Percentiles rank a stretch among this genome's conserved stretches.
phyloP scores from a whole-genome alignment of 2,888 invertebrate genomes.

The Drosophila nr. fundita region DNA sequence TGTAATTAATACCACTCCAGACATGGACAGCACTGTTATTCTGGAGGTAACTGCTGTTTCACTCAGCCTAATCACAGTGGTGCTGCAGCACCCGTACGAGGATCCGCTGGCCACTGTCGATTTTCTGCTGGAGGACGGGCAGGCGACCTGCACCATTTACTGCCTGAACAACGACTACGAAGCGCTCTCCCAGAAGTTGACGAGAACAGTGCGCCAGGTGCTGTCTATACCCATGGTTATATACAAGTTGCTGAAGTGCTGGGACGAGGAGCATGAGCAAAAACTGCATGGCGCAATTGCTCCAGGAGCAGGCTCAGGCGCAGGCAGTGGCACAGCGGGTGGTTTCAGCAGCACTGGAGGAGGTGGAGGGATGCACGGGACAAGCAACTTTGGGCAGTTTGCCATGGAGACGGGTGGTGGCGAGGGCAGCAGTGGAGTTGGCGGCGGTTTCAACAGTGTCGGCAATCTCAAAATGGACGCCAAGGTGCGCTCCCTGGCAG shows the following conservation, averaged over 20 bases:
- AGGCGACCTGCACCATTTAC: constrained; percentile 91
- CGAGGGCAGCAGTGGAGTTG: constrained; percentile 20
- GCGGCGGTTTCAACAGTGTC: constrained; percentile 38
- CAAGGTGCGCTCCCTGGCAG: constrained; percentile 63
- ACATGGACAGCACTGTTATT: constrained; percentile 88
- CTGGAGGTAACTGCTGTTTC: constrained; percentile 96
- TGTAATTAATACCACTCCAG: constrained; percentile 64
- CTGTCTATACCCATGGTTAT: constrained; percentile 97
- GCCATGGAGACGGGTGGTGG: constrained; percentile 33
- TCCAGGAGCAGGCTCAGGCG: constrained; percentile 26
- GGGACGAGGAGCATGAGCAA: constrained; percentile 90
- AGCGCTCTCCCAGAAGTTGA: constrained; percentile 84
- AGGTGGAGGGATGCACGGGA: constrained; percentile 28
- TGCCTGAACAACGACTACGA: constrained; percentile 86
- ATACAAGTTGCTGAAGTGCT: constrained; percentile 93
- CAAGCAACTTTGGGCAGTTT: constrained; percentile 48
- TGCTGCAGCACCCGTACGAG: constrained; percentile 96
- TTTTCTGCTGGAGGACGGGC: constrained; percentile 92
- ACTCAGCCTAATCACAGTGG: constrained; percentile 94
- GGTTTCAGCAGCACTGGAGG: constrained; percentile 38
- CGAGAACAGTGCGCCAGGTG: constrained; percentile 92
- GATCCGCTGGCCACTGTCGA: constrained; percentile 97
- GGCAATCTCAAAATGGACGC: constrained; percentile 71
- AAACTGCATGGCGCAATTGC: constrained; percentile 81
- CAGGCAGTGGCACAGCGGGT: constrained; percentile 38